A percentile compares a stretch with the other conserved stretches of the same genome.
Evolutionary conservation across 2,888 invertebrate species (phyloP).

Genomic region (Eueremaeus valkanovi): DNA sequence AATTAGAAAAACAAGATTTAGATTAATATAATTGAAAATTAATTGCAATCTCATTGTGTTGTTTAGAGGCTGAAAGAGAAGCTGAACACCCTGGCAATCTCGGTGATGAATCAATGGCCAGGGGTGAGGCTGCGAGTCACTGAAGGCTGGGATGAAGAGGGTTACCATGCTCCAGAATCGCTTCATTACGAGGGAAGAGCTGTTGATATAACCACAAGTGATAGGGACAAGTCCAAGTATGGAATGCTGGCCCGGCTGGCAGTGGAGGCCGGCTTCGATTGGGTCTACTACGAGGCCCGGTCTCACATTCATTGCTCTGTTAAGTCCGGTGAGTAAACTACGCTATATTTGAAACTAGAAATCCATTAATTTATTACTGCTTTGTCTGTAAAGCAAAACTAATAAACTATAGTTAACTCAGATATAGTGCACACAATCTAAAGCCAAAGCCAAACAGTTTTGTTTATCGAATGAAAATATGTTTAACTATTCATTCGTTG

Average conservation of each 20-base stretch:
- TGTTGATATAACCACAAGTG: constrained; percentile 91
- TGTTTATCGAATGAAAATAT: not conserved
- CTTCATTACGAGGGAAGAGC: constrained; percentile 95
- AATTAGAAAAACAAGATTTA: not conserved
- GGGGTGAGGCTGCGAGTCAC: constrained; percentile 86
- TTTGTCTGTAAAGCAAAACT: not conserved
- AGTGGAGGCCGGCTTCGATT: constrained; percentile 95
- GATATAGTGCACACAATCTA: not conserved
- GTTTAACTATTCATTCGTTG: not conserved
- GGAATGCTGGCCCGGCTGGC: constrained; percentile 93
- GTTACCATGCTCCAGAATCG: constrained; percentile 71
- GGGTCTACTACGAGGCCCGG: constrained; percentile 94
- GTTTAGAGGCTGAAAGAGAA: constrained; percentile 87
- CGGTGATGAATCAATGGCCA: constrained; percentile 98
- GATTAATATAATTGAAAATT: not conserved
- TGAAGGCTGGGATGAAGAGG: constrained; percentile 89
- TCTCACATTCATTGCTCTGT: constrained; percentile 95
- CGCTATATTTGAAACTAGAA: not conserved
- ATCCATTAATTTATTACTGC: not conserved
- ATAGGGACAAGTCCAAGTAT: constrained; percentile 85
- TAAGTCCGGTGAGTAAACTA: constrained; percentile 72
- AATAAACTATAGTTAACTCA: not conserved
- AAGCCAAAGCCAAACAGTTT: no score
- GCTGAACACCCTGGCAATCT: constrained; percentile 85
- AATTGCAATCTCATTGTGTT: not conserved